phyloP scores from a whole-genome alignment of 2,113 vertebrate species.

The Pterocles burchelli region DNA sequence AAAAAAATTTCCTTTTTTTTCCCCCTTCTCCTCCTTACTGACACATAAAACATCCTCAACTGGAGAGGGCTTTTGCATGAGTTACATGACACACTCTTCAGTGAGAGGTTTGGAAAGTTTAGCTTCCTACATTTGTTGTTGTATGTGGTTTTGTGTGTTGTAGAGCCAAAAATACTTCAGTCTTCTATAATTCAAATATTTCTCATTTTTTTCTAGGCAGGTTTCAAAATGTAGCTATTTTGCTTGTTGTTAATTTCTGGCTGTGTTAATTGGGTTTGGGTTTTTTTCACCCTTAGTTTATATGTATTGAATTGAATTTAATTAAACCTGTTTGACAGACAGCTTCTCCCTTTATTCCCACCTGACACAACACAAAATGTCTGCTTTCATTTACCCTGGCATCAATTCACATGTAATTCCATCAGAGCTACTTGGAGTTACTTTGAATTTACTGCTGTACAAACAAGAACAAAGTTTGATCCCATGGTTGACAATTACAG shows the following conservation, averaged over 20 bases:
- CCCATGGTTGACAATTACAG: background rate
- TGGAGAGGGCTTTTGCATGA: background rate
- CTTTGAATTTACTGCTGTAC: constrained; percentile 5
- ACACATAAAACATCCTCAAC: background rate
- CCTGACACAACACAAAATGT: background rate
- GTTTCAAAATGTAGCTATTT: background rate
- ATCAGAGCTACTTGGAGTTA: background rate
- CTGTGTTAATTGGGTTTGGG: background rate
- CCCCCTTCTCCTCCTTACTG: background rate
- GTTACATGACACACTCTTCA: background rate
- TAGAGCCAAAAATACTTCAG: background rate
- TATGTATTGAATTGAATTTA: constrained; percentile 13
- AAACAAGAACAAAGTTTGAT: background rate
- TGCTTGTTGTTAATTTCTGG: background rate
- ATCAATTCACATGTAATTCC: constrained; percentile 12
- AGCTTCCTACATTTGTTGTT: background rate
- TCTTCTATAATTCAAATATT: background rate
- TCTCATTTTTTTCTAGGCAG: background rate
- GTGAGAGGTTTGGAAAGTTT: background rate
- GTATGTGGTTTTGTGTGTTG: background rate
- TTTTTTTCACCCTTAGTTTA: background rate
- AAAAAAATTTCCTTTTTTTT: no score
- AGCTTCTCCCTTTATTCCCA: background rate
- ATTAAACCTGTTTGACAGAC: constrained; percentile 42
- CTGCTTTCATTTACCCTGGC: constrained; percentile 21